These are phyloP conservation scores for Notolabrus celidotus DNA, from an alignment of 2,797 vertebrate genomes.

Conservation along the genomic window DNA sequence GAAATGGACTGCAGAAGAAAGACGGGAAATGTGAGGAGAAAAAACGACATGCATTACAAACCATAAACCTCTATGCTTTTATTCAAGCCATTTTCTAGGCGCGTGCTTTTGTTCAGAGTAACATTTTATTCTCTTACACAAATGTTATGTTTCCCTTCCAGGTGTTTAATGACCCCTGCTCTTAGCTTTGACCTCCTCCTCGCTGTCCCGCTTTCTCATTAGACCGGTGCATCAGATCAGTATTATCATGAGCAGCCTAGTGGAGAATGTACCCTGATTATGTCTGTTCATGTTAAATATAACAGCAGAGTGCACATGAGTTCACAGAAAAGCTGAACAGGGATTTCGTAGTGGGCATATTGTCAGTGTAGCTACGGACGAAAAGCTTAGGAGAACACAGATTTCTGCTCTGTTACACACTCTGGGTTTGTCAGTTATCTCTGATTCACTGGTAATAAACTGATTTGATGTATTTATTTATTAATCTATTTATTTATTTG, in stretches of 20 bases:
- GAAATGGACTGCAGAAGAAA: too few relatives aligned
- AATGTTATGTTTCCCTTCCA: conserved; percentile 47
- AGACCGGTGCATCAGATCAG: conserved; percentile 48
- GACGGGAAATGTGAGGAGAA: background rate
- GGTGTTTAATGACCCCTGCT: conserved; percentile 64
- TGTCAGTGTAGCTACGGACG: conserved; percentile 26
- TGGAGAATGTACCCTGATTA: conserved; percentile 57
- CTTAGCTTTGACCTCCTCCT: conserved; percentile 31
- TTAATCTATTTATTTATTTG: background rate
- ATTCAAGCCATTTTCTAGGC: conserved; percentile 32
- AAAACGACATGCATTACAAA: conserved; percentile 13
- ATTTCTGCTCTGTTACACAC: conserved; percentile 27
- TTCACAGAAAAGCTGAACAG: conserved; percentile 28
- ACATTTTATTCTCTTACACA: conserved; percentile 48
- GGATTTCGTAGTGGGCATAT: conserved; percentile 48
- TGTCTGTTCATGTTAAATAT: conserved; percentile 53
- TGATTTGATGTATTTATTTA: too few relatives aligned
- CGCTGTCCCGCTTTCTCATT: conserved; percentile 42
- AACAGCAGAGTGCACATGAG: conserved; percentile 22
- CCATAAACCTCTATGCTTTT: conserved; percentile 9
- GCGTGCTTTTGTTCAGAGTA: conserved; percentile 15
- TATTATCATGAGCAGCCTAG: conserved; percentile 49
- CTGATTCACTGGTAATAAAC: background rate
- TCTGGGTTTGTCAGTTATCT: background rate
- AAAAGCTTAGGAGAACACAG: conserved; percentile 6